Evolutionary conservation across 30 jellyfish, hydroid and myxozoan species (phyloP), one percentile per base, ranked within the genome.

Genomic region (Aurelia aurita complex sp. Pacific): DNA sequence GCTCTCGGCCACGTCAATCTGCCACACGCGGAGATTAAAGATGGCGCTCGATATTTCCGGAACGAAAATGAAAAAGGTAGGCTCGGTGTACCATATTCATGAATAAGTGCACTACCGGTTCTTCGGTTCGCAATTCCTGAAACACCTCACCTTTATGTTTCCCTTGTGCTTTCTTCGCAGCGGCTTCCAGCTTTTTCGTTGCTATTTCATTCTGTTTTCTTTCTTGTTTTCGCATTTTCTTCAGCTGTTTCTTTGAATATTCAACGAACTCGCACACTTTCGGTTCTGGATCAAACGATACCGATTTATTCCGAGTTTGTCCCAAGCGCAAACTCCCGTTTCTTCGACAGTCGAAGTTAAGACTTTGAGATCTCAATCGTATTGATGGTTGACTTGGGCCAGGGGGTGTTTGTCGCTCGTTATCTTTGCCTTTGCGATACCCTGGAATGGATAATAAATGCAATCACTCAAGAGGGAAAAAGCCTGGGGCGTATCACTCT

Each of bases 301-400:
- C 98, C 77, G 98, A 91, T 70, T 91, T 91, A 64, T 82, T 69
- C 16, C 98, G 88, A n/a, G 77, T 66, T 33, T 96, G 87, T 4
- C 66, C 46, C 51, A 55, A 19, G 54, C 61, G 40, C 23, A 23
- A 74, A 13, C 76, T 13, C 19, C 74, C 66, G 5, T 5, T 50
- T 19, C 67, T n/a, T 19, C 83, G 53, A n/a, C 74, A 9, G 71
- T 69, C 83, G 67, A 68, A 75, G 83, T 68, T 81, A 14, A 81
- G 63, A 55, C 90, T 81, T 54, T 69, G 73, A 9, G 90, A 81
- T 11, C 90, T 60, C 16, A 23, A 17, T 10, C 86, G 86, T 4
- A 34, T 66, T 12, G 75, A 19, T 23, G 86, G 62, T 8, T 57
- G 71, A 19, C 9, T 74, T 68, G 19, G 5, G 17, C 33, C 42